Percentiles rank a stretch among this genome's conserved stretches.
phyloP scores from a whole-genome alignment of 2,888 invertebrate genomes.

The Nezara viridula region DNA sequence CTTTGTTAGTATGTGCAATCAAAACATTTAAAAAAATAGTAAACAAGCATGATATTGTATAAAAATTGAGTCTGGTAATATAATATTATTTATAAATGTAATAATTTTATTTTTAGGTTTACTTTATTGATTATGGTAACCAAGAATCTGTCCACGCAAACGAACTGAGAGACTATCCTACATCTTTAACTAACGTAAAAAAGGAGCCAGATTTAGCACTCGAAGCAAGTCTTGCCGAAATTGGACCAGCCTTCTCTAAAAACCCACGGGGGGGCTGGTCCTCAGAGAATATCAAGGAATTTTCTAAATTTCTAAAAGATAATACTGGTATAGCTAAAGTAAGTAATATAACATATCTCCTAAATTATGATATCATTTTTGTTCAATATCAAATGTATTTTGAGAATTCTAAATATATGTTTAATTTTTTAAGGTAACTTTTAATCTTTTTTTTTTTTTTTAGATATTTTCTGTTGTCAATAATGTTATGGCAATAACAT shows the following conservation, averaged over 20 bases:
- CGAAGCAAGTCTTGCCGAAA: slow-evolving; percentile 79
- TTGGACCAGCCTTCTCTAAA: slow-evolving; percentile 78
- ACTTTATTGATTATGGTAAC: slow-evolving; percentile 86
- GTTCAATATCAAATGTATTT: too few relatives aligned
- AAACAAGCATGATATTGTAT: too few relatives aligned
- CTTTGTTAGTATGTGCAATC: too few relatives aligned
- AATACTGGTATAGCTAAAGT: slow-evolving; percentile 55
- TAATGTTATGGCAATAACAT: slow-evolving; percentile 78
- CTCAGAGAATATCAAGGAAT: slow-evolving; percentile 71
- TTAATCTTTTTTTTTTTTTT: slow-evolving; percentile 61
- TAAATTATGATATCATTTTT: neutral
- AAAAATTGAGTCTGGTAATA: too few relatives aligned
- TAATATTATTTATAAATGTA: neutral
- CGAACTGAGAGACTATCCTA: slow-evolving; percentile 71
- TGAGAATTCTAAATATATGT: neutral
- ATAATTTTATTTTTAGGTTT: slow-evolving; percentile 71
- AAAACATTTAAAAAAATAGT: too few relatives aligned
- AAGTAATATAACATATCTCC: slow-evolving; percentile 21
- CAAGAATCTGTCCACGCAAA: slow-evolving; percentile 70
- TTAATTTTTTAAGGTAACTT: neutral
- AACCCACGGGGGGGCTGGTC: slow-evolving; percentile 77
- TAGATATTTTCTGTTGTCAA: slow-evolving; percentile 85
- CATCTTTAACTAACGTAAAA: slow-evolving; percentile 66
- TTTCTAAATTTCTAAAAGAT: slow-evolving; percentile 67
- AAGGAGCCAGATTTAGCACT: slow-evolving; percentile 75